phyloP scores from a whole-genome alignment of 2,888 invertebrate species.

The Melitaea athalia region DNA sequence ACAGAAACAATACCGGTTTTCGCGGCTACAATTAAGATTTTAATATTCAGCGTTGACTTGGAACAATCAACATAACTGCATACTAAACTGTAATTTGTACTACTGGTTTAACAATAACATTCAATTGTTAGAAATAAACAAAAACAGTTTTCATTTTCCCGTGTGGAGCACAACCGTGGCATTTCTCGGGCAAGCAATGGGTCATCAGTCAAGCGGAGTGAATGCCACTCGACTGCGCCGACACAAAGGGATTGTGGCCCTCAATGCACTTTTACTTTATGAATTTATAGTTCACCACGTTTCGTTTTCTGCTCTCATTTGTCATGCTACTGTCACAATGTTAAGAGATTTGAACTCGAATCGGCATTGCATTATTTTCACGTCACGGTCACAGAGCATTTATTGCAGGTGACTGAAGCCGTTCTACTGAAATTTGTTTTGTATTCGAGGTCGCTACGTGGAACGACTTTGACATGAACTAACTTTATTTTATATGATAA shows the following conservation, averaged over 20 bases:
- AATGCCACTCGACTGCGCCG: conserved; percentile 58
- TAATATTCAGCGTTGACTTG: background rate
- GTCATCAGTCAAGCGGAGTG: conserved; percentile 50
- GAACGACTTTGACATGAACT: background rate
- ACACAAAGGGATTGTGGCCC: conserved; percentile 57
- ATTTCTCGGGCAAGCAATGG: conserved; percentile 51
- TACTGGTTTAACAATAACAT: conserved; percentile 27
- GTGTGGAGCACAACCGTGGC: conserved; percentile 50
- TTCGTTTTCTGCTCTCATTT: conserved; percentile 61
- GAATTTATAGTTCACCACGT: conserved; percentile 57
- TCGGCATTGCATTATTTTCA: conserved; percentile 28
- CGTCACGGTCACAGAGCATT: conserved; percentile 6
- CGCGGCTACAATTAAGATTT: no score
- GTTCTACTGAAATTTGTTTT: conserved; percentile 4
- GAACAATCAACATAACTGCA: background rate
- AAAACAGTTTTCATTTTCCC: conserved; percentile 43
- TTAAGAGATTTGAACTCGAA: conserved; percentile 41
- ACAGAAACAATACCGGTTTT: no score
- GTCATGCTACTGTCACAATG: conserved; percentile 50
- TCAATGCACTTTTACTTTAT: conserved; percentile 64
- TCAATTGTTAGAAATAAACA: conserved; percentile 32
- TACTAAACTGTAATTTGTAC: conserved; percentile 21
- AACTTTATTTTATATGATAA: background rate
- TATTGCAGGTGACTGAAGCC: background rate
- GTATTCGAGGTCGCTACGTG: background rate